Evolutionary conservation across 2,113 vertebrate species (phyloP).

Genomic region (Solea solea): DNA sequence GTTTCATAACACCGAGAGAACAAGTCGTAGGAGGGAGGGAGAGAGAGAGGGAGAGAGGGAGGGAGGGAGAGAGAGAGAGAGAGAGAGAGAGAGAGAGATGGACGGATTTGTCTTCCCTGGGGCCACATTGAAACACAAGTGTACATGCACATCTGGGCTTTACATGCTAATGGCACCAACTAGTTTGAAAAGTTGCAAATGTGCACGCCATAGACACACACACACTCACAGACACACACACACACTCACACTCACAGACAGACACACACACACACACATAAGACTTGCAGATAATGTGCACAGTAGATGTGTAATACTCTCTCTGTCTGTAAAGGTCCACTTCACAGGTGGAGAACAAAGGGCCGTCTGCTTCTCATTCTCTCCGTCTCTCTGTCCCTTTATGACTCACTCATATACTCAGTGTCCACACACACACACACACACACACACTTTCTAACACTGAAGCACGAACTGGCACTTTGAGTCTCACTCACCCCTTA

Average conservation of each 20-base stretch:
- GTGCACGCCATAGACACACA: background rate
- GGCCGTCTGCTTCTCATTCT: conserved; percentile 34
- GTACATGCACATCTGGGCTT: conserved; percentile 24
- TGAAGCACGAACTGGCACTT: conserved; percentile 35
- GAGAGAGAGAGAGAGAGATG: conserved; percentile 43
- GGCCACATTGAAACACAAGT: conserved; percentile 51
- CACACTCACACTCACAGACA: background rate
- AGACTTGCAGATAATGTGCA: conserved; percentile 33
- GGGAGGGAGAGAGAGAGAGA: conserved; percentile 70
- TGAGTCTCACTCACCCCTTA: conserved; percentile 55
- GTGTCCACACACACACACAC: conserved; percentile 18
- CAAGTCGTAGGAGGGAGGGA: conserved; percentile 78
- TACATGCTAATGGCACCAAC: conserved; percentile 40
- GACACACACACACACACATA: background rate
- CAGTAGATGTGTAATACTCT: conserved; percentile 29
- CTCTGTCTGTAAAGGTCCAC: conserved; percentile 50
- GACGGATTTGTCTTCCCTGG: conserved; percentile 62
- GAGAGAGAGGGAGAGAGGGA: conserved; percentile 44
- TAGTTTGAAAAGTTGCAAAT: conserved; percentile 36
- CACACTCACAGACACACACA: background rate
- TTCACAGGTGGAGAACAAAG: conserved; percentile 65
- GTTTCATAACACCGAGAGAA: conserved; percentile 79
- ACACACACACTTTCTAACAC: conserved; percentile 11
- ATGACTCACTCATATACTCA: conserved; percentile 46
- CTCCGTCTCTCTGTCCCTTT: conserved; percentile 38